Evolutionary conservation across 2,888 invertebrate genomes (phyloP).

Genomic region (Cryptocheilus praepositus): DNA sequence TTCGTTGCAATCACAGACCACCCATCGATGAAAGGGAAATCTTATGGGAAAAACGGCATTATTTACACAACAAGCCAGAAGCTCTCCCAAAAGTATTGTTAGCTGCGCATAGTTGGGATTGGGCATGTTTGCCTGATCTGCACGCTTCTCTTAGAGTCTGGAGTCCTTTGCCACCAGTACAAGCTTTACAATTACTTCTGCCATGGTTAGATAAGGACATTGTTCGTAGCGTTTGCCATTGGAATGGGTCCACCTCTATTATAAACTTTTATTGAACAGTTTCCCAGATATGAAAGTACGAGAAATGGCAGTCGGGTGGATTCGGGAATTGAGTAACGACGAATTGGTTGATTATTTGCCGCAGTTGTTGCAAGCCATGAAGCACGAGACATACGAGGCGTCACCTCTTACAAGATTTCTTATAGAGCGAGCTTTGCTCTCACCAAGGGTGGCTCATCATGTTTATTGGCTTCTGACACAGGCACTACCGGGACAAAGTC

Average conservation of each 20-base stretch:
- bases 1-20: constrained; percentile 74
- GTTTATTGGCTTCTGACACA: constrained; percentile 95
- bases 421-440: constrained; percentile 87
- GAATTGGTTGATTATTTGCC: constrained; percentile 94
- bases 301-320: constrained; percentile 88
- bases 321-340: constrained; percentile 87
- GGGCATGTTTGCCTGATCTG: constrained; percentile 89
- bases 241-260: no score
- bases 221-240: not conserved
- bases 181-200: constrained; percentile 92
- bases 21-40: constrained; percentile 85
- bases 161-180: constrained; percentile 89
- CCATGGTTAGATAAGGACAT: constrained; percentile 82
- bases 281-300: constrained; percentile 95
- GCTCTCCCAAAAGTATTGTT: constrained; percentile 91
- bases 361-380: constrained; percentile 93
- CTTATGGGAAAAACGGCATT: constrained; percentile 95
- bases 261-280: constrained; percentile 73
- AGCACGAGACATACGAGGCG: constrained; percentile 93
- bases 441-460: constrained; percentile 94
- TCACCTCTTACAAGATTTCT: constrained; percentile 90
- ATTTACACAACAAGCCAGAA: constrained; percentile 88
- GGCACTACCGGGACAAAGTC: constrained; percentile 86
- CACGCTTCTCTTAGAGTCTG: constrained; percentile 92
- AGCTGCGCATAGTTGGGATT: constrained; percentile 95